Evolutionary conservation across 2,888 invertebrate genomes (phyloP).

Genomic region (Eupithecia vulgata): DNA sequence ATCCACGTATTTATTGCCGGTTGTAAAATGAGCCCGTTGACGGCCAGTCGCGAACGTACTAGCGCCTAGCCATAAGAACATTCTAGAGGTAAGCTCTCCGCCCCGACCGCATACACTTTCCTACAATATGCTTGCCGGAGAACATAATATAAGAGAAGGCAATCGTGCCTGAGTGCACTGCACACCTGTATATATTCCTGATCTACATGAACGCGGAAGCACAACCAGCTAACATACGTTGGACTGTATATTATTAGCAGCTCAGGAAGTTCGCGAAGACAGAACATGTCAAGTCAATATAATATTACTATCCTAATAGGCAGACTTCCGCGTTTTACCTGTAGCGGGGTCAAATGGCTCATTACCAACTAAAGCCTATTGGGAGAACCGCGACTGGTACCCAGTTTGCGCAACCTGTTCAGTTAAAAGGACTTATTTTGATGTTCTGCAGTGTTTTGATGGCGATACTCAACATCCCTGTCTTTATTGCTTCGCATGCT

Average conservation of each 20-base stretch:
- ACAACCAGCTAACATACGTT: background rate
- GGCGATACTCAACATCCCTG: background rate
- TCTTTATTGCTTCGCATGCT: background rate
- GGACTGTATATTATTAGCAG: background rate
- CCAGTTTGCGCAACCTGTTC: background rate
- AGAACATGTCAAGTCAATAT: background rate
- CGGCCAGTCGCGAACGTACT: conserved; percentile 18
- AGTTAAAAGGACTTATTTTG: background rate
- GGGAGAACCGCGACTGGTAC: background rate
- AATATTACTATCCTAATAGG: too few species aligned
- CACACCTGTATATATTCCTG: background rate
- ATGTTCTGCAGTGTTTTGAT: background rate
- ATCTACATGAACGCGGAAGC: background rate
- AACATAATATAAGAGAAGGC: background rate
- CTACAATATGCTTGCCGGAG: background rate
- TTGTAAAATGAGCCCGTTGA: conserved; percentile 26
- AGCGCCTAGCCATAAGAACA: conserved; percentile 9
- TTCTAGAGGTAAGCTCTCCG: background rate
- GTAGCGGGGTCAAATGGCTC: background rate
- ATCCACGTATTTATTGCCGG: conserved; percentile 33
- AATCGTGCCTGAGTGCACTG: background rate
- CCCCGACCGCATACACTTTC: background rate
- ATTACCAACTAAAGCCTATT: background rate
- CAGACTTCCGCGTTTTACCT: background rate
- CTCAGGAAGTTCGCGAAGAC: background rate